These are phyloP conservation scores for Datnioides undecimradiatus DNA, from an alignment of 2,113 vertebrate species.

Conservation along the genomic window DNA sequence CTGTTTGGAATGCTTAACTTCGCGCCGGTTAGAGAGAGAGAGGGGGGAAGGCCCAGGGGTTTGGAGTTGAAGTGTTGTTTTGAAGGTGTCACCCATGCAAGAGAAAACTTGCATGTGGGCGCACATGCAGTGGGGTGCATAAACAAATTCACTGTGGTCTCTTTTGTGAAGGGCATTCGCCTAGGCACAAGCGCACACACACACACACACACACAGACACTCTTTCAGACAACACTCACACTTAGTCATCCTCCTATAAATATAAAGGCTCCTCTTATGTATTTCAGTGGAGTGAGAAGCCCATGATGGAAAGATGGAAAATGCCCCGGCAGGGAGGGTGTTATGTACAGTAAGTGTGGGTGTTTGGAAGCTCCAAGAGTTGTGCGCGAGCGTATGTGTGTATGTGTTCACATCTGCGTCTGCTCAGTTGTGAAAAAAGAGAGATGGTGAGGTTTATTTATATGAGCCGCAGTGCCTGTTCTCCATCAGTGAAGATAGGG, in stretches of 20 bases:
- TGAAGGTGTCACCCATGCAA: conserved; percentile 18
- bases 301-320: conserved; percentile 58
- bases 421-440: conserved; percentile 44
- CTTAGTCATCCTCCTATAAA: conserved; percentile 39
- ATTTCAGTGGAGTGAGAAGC: conserved; percentile 8
- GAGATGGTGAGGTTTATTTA: conserved; percentile 52
- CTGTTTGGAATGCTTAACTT: conserved; percentile 58
- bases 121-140: neutral
- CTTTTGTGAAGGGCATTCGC: neutral
- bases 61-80: conserved; percentile 27
- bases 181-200: neutral
- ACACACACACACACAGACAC: conserved; percentile 16
- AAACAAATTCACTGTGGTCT: conserved; percentile 7
- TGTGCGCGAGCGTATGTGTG: neutral
- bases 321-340: neutral
- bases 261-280: conserved; percentile 61
- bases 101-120: neutral
- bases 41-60: neutral
- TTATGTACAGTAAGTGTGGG: conserved; percentile 6
- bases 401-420: conserved; percentile 46
- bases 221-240: conserved; percentile 11
- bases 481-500: conserved; percentile 43
- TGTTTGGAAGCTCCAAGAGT: conserved; percentile 18
- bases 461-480: conserved; percentile 51
- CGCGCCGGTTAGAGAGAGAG: conserved; percentile 8